phyloP scores from a whole-genome alignment of 2,888 invertebrate genomes.

The Tetheella fluctuosa region DNA sequence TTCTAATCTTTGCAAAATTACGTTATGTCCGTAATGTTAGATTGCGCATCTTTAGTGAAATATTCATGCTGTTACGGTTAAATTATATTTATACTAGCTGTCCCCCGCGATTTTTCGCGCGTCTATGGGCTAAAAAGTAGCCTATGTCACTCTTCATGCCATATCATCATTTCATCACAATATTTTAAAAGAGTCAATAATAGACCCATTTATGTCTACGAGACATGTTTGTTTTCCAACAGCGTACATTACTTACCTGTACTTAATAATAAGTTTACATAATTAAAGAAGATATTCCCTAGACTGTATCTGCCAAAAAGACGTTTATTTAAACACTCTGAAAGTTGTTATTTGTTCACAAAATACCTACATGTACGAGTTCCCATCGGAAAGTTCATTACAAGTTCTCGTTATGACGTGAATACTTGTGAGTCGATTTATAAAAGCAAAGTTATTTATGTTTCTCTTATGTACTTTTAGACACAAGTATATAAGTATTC shows the following conservation, averaged over 20 bases:
- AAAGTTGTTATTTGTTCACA: conserved; percentile 2
- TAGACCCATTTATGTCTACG: too few species aligned
- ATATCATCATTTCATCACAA: too few species aligned
- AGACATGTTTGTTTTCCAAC: too few species aligned
- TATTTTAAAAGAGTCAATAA: too few species aligned
- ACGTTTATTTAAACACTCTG: neutral
- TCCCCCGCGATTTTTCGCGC: too few species aligned
- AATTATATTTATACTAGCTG: too few species aligned
- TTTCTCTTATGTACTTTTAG: neutral
- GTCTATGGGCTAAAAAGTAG: too few species aligned
- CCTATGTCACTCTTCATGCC: too few species aligned
- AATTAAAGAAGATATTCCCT: neutral
- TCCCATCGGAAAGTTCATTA: conserved; percentile 2
- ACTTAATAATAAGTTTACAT: neutral
- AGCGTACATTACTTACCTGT: neutral
- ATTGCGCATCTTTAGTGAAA: too few species aligned
- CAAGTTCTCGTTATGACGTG: neutral
- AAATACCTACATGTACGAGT: neutral
- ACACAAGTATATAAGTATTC: neutral
- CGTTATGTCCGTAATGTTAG: too few species aligned
- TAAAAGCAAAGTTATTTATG: neutral
- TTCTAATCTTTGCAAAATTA: too few species aligned
- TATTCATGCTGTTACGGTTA: too few species aligned
- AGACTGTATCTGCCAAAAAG: neutral
- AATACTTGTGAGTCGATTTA: neutral